A percentile compares a stretch with the other conserved stretches of the same genome.
These are phyloP conservation scores for Hydrochoerus hydrochaeris DNA, from an alignment of 2,113 vertebrate genomes.

Conservation along the genomic window DNA sequence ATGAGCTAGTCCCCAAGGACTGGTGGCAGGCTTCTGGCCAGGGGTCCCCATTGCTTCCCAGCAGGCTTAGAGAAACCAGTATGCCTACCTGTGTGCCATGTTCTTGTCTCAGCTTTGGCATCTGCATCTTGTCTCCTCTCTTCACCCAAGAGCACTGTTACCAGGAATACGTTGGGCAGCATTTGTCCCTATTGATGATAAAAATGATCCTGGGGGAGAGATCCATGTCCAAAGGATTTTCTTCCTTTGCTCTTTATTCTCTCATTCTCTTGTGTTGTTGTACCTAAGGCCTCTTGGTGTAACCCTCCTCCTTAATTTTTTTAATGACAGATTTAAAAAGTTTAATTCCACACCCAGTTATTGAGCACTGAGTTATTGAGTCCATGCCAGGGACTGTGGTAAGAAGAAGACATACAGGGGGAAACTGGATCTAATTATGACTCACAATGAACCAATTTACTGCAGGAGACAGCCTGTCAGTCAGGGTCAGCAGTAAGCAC, in stretches of 20 bases:
- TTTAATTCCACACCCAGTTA: not conserved
- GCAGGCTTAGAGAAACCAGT: not conserved
- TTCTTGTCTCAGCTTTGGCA: not conserved
- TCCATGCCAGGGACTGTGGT: not conserved
- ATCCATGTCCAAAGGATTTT: not conserved
- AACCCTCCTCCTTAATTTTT: not conserved
- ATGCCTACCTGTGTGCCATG: not conserved
- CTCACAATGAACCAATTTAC: not conserved
- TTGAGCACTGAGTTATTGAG: not conserved
- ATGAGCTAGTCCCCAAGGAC: not conserved
- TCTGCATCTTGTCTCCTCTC: not conserved
- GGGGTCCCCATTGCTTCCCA: not conserved
- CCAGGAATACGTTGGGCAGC: not conserved
- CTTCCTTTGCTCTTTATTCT: not conserved
- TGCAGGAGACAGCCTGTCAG: not conserved
- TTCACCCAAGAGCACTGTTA: not conserved
- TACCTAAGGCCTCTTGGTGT: not conserved
- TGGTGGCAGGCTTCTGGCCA: not conserved
- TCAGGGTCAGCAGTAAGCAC: not conserved
- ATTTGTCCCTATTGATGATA: not conserved
- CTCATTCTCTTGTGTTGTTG: not conserved
- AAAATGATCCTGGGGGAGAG: not conserved
- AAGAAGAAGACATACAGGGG: not conserved
- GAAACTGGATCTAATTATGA: not conserved
- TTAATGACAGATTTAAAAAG: slow-evolving; percentile 3